Evolutionary conservation across 2,797 vertebrate species (phyloP), one percentile per base, ranked within the genome.

Genomic region (Discoglossus pictus): DNA sequence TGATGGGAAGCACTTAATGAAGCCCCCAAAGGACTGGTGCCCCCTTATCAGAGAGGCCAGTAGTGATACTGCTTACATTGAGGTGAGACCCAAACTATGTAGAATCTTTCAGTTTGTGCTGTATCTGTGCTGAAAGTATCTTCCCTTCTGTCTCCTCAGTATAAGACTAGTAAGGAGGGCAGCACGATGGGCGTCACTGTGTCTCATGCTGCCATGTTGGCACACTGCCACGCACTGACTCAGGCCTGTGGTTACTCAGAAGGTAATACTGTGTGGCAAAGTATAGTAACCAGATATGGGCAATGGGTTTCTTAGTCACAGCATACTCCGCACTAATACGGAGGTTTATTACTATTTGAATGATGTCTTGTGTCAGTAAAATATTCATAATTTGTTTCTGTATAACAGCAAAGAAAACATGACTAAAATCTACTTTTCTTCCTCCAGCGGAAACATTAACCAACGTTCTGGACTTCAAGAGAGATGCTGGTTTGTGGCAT

Each of bases 121-220:
- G 17, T 63, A 16, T 35, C 12, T 24, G 12, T 42, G 12, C 20
- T 34, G 11, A n/a, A n/a, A n/a, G n/a, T n/a, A n/a, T n/a, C n/a
- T n/a, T 31, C 27, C 44, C 31, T 20, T 50, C 73, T 74, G 5
- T 75, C 3, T 76, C 76, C 75, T 36, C 82, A 98, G 96, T 98
- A 98, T 79, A 98, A 97, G 85, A 98, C 93, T 76, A 95, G 94
- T 82, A 98, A 98, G 76, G 96, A 97, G 74, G 96, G 94, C 81
- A 97, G 94, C 82, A 97, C 94, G 0, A 93, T 98, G 92, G 96
- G 96, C 34, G 88, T 98, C 73, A 93, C 93, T 0, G 73, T 98
- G 66, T 93, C 94, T 42, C 89, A 95, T 24, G 83, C 91, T 0
- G 92, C 94, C 75, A 92, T 97, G 92, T 68, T 98, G 76, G 90